These are phyloP conservation scores for Micrasema minimum DNA, from an alignment of 1,140 invertebrate genomes.

Conservation along the genomic window DNA sequence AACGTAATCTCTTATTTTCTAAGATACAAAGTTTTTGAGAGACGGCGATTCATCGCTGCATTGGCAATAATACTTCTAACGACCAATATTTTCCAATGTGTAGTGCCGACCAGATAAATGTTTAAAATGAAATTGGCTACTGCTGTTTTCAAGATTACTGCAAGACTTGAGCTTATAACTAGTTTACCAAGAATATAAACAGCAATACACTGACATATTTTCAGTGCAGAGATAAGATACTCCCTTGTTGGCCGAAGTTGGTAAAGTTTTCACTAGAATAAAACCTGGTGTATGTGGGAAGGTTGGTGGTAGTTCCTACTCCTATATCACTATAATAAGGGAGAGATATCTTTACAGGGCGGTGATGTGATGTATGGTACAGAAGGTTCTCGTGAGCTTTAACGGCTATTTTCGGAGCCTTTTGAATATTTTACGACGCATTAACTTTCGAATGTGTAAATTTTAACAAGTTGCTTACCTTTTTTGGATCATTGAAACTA, in stretches of 20 bases:
- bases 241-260: conserved; percentile 52
- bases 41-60: conserved; percentile 35
- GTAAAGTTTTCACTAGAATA: conserved; percentile 48
- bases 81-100: conserved; percentile 52
- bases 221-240: conserved; percentile 50
- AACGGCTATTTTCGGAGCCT: conserved; percentile 11
- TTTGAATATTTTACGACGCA: conserved; percentile 12
- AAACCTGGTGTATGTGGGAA: conserved; percentile 34
- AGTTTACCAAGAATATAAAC: conserved; percentile 43
- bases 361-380: conserved; percentile 31
- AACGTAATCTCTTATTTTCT: too few relatives aligned
- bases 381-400: conserved; percentile 15
- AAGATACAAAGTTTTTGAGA: too few relatives aligned
- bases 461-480: too few relatives aligned
- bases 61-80: conserved; percentile 50
- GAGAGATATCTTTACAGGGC: neutral
- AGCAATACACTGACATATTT: conserved; percentile 53
- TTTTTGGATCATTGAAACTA: too few relatives aligned
- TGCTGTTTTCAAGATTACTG: conserved; percentile 45
- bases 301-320: too few relatives aligned
- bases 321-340: neutral
- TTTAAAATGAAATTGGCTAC: conserved; percentile 46
- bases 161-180: conserved; percentile 31
- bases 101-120: conserved; percentile 47
- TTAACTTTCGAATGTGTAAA: neutral